These are phyloP conservation scores for Ctenoplectra terminalis DNA, from an alignment of 1,140 invertebrate genomes.

Conservation along the genomic window DNA sequence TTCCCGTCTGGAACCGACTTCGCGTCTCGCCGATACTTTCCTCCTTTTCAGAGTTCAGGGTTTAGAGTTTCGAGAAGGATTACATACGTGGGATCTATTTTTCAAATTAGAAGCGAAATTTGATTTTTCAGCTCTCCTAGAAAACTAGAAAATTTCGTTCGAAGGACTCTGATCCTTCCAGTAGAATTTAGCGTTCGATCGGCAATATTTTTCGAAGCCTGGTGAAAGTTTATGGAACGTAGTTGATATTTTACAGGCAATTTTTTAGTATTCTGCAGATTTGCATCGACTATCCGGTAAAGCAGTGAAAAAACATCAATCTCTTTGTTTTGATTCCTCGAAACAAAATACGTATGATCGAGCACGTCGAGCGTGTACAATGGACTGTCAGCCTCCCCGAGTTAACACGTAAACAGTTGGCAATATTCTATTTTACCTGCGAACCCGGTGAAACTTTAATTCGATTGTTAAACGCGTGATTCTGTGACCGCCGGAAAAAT, in stretches of 20 bases:
- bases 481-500: constrained; percentile 39
- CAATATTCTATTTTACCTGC: constrained; percentile 2
- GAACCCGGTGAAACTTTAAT: constrained; percentile 26
- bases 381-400: neutral
- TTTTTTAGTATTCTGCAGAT: no score
- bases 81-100: no score
- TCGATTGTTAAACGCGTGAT: constrained; percentile 24
- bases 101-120: no score
- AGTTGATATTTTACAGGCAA: no score
- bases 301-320: neutral
- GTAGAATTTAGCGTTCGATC: no score
- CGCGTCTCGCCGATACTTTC: neutral
- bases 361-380: neutral
- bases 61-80: no score
- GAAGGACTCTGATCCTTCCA: no score
- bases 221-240: no score
- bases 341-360: neutral
- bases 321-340: constrained; percentile 11
- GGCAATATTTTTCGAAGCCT: no score
- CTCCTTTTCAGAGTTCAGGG: no score
- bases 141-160: no score
- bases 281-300: neutral
- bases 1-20: constrained; percentile 6
- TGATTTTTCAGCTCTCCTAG: no score
- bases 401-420: constrained; percentile 9